These are phyloP conservation scores for Tolypeutes matacus DNA, from an alignment of 2,797 vertebrate genomes.

Conservation along the genomic window DNA sequence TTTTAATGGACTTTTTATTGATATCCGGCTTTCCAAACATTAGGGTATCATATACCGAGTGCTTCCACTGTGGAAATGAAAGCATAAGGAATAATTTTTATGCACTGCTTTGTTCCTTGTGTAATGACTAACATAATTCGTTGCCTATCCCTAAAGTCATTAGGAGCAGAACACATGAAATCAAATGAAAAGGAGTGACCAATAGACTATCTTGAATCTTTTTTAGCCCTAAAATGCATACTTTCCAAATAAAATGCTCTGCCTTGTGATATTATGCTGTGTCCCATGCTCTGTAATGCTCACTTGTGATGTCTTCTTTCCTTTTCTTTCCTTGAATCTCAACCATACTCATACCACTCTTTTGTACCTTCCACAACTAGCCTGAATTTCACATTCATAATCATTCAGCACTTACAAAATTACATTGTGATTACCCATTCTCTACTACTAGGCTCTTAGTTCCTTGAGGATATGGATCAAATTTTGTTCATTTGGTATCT, in stretches of 20 bases:
- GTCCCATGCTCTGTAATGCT: background rate
- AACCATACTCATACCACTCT: background rate
- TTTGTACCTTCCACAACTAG: fast-evolving
- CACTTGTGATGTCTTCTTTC: background rate
- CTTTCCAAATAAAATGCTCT: background rate
- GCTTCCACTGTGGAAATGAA: conserved; percentile 43
- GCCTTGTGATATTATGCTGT: background rate
- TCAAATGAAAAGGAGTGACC: conserved; percentile 53
- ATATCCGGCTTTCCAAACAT: conserved; percentile 32
- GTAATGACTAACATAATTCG: background rate
- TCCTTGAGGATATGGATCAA: background rate
- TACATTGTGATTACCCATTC: background rate
- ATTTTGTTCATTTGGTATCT: background rate
- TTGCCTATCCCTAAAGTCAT: background rate
- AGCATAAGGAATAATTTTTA: background rate
- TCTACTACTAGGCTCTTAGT: background rate
- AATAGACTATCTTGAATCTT: conserved; percentile 5
- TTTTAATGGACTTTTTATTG: background rate
- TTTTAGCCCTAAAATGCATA: background rate
- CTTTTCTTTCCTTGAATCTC: background rate
- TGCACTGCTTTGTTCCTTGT: background rate
- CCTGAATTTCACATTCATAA: background rate
- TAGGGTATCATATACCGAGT: background rate
- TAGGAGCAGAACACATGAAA: background rate
- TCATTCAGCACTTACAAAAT: background rate